Evolutionary conservation across 2,888 invertebrate species (phyloP).

Genomic region (Clitarchus hookeri): DNA sequence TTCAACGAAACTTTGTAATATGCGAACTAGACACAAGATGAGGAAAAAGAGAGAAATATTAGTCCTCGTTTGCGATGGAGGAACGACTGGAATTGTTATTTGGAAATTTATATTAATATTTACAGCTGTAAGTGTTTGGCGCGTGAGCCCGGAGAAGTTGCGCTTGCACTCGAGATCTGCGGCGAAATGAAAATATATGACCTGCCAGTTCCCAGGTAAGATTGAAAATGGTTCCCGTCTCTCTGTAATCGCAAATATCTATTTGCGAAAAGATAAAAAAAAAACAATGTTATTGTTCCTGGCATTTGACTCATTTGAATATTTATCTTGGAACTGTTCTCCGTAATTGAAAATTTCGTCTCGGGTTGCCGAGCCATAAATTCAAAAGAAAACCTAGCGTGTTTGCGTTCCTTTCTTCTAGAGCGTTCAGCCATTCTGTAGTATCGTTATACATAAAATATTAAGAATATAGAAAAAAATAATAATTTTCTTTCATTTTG

Average conservation of each 20-base stretch:
- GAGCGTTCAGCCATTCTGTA: not conserved
- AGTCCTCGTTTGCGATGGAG: conserved; percentile 11
- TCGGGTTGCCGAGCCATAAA: not conserved
- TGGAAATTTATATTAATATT: conserved; percentile 14
- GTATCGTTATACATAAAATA: too few species aligned
- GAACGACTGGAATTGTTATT: not conserved
- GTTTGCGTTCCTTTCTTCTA: not conserved
- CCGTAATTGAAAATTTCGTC: conserved; percentile 5
- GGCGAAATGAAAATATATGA: not conserved
- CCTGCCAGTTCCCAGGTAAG: not conserved
- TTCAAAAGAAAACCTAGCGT: not conserved
- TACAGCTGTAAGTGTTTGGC: conserved; percentile 14
- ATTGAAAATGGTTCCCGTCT: not conserved
- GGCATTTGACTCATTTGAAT: conserved; percentile 14
- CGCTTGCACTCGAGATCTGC: not conserved
- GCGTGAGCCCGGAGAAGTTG: not conserved
- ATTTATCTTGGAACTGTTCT: not conserved
- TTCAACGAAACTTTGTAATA: not conserved
- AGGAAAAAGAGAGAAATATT: not conserved
- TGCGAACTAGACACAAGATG: not conserved
- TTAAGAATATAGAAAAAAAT: too few species aligned
- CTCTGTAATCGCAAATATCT: not conserved
- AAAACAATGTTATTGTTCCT: not conserved
- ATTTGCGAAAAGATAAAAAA: not conserved
- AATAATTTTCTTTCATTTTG: too few species aligned